Evolutionary conservation across 64 coral and sea anemone species (phyloP).

Genomic region (Dendronephthya gigantea): DNA sequence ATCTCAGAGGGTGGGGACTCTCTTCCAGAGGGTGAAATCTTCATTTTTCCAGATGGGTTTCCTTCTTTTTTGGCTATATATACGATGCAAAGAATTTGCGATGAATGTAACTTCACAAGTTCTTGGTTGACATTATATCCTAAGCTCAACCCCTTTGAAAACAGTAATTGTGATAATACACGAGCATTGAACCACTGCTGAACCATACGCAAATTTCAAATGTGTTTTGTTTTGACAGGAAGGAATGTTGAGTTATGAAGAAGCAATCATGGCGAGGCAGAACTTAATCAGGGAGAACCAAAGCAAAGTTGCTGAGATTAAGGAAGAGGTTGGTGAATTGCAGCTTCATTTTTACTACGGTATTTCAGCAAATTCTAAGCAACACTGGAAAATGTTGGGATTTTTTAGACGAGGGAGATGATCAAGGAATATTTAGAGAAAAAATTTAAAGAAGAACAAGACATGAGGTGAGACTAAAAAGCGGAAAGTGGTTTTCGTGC

Average conservation of each 20-base stretch:
- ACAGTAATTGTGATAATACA: no score
- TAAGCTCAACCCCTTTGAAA: no score
- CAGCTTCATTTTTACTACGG: neutral
- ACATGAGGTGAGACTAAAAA: conserved; percentile 71
- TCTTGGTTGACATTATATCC: no score
- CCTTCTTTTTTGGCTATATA: no score
- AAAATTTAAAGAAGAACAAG: conserved; percentile 60
- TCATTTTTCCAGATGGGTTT: no score
- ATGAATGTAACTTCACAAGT: no score
- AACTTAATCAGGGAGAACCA: conserved; percentile 85
- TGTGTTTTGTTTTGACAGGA: conserved; percentile 41
- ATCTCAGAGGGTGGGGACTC: no score
- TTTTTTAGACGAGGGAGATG: conserved; percentile 77
- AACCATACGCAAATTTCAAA: neutral
- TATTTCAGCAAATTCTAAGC: neutral
- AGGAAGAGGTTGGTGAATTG: conserved; percentile 52
- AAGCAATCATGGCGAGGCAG: conserved; percentile 92
- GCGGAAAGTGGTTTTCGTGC: no score
- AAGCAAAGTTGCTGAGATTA: conserved; percentile 71
- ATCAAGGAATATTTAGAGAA: conserved; percentile 75
- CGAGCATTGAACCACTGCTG: no score
- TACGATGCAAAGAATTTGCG: no score
- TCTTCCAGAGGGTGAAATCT: no score
- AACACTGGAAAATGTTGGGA: neutral
- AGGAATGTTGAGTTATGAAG: conserved; percentile 86